These are phyloP conservation scores for Melanostoma mellinum DNA, from an alignment of 2,888 invertebrate genomes.

Conservation along the genomic window DNA sequence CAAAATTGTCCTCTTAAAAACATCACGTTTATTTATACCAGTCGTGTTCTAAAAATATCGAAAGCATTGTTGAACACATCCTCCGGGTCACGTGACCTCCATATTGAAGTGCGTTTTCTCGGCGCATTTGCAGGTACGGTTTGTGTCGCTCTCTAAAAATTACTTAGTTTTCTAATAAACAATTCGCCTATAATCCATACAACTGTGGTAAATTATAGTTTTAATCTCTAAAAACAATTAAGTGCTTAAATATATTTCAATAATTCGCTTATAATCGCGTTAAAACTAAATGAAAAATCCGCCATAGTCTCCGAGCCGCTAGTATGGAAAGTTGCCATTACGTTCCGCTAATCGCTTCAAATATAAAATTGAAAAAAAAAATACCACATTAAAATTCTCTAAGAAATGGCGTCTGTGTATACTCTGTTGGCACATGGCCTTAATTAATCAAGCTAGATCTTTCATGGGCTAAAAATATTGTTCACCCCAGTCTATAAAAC, in stretches of 20 bases:
- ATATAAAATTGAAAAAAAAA: conserved; percentile 39
- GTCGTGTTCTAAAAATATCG: conserved; percentile 26
- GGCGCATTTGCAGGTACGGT: conserved; percentile 79
- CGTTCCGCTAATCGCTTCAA: conserved; percentile 63
- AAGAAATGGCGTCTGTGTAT: conserved; percentile 71
- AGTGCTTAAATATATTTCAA: conserved; percentile 51
- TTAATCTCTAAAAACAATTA: conserved; percentile 62
- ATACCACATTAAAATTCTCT: conserved; percentile 51
- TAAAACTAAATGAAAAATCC: conserved; percentile 33
- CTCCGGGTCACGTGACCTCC: conserved; percentile 74
- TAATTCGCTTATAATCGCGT: conserved; percentile 34
- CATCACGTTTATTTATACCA: conserved; percentile 42
- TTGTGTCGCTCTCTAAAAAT: conserved; percentile 72
- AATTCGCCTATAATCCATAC: conserved; percentile 62
- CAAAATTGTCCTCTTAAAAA: not conserved
- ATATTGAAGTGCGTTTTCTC: conserved; percentile 80
- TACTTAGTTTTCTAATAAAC: conserved; percentile 67
- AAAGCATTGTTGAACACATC: conserved; percentile 50
- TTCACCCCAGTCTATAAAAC: not conserved
- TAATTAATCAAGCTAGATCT: conserved; percentile 39
- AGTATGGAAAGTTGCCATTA: conserved; percentile 71
- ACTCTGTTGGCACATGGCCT: conserved; percentile 66
- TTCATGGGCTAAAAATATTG: not conserved
- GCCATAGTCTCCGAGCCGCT: conserved; percentile 54
- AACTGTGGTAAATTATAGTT: conserved; percentile 72